Evolutionary conservation across 2,113 vertebrate genomes (phyloP).

Genomic region (Amblyornis subalaris): DNA sequence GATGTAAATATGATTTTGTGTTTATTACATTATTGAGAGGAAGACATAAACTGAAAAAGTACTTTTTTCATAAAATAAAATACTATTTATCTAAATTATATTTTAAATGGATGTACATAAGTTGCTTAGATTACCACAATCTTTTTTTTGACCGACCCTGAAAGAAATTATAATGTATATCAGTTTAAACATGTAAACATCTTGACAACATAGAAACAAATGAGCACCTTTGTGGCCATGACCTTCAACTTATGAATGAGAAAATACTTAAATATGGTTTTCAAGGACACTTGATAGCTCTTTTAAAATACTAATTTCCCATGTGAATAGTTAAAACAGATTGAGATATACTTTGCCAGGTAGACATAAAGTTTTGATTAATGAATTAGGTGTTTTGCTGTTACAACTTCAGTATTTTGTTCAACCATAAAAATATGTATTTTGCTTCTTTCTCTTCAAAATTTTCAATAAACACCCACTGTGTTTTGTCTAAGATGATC

Average conservation of each 20-base stretch:
- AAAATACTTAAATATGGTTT: not conserved
- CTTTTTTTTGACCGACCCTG: not conserved
- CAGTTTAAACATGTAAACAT: not conserved
- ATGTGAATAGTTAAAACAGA: not conserved
- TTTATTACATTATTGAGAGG: not conserved
- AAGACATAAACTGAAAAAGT: not conserved
- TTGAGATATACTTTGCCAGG: not conserved
- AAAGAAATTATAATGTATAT: not conserved
- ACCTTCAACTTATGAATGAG: not conserved
- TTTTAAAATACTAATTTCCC: not conserved
- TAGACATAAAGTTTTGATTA: not conserved
- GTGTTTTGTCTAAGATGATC: not conserved
- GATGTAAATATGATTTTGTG: not conserved
- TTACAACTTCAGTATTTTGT: not conserved
- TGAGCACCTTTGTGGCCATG: not conserved
- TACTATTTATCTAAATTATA: not conserved
- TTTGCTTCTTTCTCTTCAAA: not conserved
- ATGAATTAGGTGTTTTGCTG: not conserved
- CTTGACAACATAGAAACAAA: not conserved
- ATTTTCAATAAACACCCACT: slow-evolving; percentile 23
- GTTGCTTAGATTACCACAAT: not conserved
- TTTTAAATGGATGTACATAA: not conserved
- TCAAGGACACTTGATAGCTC: not conserved
- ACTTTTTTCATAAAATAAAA: not conserved
- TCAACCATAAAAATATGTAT: not conserved